Base-by-base conservation (phyloP, 2,113 vertebrate species). In the Tautogolabrus adspersus region DNA sequence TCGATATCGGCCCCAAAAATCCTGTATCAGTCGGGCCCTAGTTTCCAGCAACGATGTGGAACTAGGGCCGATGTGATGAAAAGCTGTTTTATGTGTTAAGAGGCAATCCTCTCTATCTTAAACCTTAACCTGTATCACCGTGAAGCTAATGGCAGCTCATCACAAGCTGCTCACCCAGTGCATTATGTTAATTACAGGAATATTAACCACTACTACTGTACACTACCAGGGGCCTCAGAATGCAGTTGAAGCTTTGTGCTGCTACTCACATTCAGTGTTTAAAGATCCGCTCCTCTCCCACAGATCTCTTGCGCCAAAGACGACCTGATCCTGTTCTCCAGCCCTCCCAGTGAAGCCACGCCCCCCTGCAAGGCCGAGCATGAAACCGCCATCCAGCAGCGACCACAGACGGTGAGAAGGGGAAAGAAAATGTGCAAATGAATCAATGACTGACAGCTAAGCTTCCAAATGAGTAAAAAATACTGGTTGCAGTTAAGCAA, bases 241-340 rank as follows among this genome's bases (percentile, higher is more conserved):
- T 34, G 40, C 40, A 42, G 40, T 6, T 10, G 40, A 11, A 49
- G 8, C 61, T 11, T 9, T 19, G 21, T 30, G 42, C 10, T 11
- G 15, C 56, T 21, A 21, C 71, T 37, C 8, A 37, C 40, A 0
- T 47, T 47, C 51, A 34, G n/a, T 22, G 30, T 37, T 58, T 34
- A 21, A 11, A 1, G 30, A 19, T 10, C 26, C 2, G 1, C 40
- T 55, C 22, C 1, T 37, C 46, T 62, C 46, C 57, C 34, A 58
- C 89, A 97, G 96, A 97, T 99, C 81, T 93, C 94, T 82, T 91
- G 92, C 79, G 91, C 94, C 87, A 95, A 95, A 86, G 95, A 96
- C 81, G 94, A 96, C 83, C 72, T 97, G 85, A 84, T 96, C 86
- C 86, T 92, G 83, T 96, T 97, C 88, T 93, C 87, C 85, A 91